Evolutionary conservation across 2,797 vertebrate species (phyloP).

Genomic region (Thamnophis elegans): DNA sequence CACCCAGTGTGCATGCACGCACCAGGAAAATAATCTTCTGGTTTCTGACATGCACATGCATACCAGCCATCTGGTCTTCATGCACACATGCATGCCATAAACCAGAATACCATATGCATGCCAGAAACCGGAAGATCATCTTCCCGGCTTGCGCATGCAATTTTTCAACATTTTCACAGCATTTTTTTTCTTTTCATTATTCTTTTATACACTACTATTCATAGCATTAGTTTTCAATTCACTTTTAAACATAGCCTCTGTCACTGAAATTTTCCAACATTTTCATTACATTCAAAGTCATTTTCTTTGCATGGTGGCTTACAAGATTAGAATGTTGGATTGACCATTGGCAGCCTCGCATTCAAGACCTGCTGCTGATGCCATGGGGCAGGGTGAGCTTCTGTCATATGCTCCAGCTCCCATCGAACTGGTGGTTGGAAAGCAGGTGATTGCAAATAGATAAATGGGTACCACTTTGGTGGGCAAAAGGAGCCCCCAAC

Average conservation of each 20-base stretch:
- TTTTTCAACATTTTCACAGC: not conserved
- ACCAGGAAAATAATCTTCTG: too few relatives aligned
- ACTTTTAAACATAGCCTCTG: not conserved
- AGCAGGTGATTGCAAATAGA: not conserved
- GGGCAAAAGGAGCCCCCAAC: not conserved
- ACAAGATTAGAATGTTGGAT: not conserved
- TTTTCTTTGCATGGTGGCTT: not conserved
- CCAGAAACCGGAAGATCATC: too few relatives aligned
- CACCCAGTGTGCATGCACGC: too few relatives aligned
- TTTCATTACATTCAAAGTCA: not conserved
- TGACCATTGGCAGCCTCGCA: not conserved
- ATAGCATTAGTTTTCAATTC: not conserved
- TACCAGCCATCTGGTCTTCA: too few relatives aligned
- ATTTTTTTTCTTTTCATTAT: not conserved
- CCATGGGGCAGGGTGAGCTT: fast-evolving
- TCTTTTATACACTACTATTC: not conserved
- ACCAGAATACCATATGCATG: too few relatives aligned
- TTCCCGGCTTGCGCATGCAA: too few relatives aligned
- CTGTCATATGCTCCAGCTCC: not conserved
- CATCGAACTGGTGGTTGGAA: not conserved
- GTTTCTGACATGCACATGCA: too few relatives aligned
- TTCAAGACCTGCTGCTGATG: not conserved
- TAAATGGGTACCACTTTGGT: not conserved
- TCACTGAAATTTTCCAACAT: not conserved
- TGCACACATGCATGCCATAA: too few relatives aligned